Evolutionary conservation across 2,888 invertebrate genomes (phyloP).

Genomic region (Leucozona laternaria): DNA sequence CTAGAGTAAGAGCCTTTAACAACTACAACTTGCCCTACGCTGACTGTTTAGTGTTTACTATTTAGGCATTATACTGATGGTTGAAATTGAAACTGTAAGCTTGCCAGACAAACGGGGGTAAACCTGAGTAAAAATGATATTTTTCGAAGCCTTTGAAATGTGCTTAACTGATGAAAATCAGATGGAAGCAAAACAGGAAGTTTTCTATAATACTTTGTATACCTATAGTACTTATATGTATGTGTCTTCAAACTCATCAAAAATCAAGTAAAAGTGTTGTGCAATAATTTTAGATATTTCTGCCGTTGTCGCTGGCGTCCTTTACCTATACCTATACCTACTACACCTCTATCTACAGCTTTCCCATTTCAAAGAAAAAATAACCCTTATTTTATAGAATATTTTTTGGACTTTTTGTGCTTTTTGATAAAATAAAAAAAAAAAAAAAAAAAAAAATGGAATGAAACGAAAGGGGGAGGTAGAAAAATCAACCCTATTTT

Average conservation of each 20-base stretch:
- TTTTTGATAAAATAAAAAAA: slow-evolving; percentile 55
- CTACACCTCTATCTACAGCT: slow-evolving; percentile 6
- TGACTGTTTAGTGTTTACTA: too few species aligned
- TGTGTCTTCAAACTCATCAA: slow-evolving; percentile 20
- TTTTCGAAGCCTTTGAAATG: neutral
- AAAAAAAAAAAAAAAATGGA: slow-evolving; percentile 34
- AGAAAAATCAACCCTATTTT: slow-evolving; percentile 69
- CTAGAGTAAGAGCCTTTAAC: too few species aligned
- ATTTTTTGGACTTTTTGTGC: slow-evolving; percentile 62
- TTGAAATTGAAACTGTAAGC: too few species aligned
- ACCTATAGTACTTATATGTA: neutral
- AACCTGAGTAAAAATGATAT: neutral
- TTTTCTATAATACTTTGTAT: neutral
- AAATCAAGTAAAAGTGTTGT: slow-evolving; percentile 53
- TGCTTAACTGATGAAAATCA: neutral
- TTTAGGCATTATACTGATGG: too few species aligned
- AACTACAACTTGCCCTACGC: too few species aligned
- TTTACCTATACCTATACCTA: neutral
- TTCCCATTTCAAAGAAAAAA: slow-evolving; percentile 58
- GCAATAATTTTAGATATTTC: slow-evolving; percentile 66
- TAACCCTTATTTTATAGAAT: slow-evolving; percentile 75
- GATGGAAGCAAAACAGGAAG: neutral
- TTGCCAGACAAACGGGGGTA: neutral
- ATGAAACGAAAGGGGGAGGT: slow-evolving; percentile 34
- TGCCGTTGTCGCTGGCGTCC: slow-evolving; percentile 30